phyloP scores from a whole-genome alignment of 92 coral and sea anemone genomes.

The Zoanthus sociatus region DNA sequence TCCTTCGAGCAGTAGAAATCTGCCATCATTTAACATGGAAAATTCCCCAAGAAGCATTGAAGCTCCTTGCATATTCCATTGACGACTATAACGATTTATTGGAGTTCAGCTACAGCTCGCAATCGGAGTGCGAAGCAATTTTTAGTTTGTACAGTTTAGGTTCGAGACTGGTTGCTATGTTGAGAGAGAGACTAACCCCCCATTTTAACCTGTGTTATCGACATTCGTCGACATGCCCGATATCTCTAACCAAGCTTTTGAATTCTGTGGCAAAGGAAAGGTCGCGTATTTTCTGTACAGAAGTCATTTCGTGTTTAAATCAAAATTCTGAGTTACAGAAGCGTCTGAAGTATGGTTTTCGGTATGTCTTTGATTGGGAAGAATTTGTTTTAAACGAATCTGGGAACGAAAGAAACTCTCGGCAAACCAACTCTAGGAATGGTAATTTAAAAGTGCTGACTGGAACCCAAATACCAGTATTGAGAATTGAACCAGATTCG shows the following conservation, averaged over 20 bases:
- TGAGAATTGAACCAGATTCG: slow-evolving; percentile 67
- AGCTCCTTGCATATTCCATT: slow-evolving; percentile 71
- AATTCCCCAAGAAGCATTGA: slow-evolving; percentile 62
- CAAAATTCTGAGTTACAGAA: slow-evolving; percentile 75
- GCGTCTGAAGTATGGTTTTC: slow-evolving; percentile 60
- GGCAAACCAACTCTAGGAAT: slow-evolving; percentile 39
- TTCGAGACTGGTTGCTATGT: slow-evolving; percentile 39
- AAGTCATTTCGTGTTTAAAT: slow-evolving; percentile 60
- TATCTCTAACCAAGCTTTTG: slow-evolving; percentile 76
- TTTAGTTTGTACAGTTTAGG: slow-evolving; percentile 60
- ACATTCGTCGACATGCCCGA: slow-evolving; percentile 28
- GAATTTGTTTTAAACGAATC: slow-evolving; percentile 56
- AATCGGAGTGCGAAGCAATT: slow-evolving; percentile 52
- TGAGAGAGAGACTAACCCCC: slow-evolving; percentile 34
- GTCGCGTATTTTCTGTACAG: slow-evolving; percentile 68
- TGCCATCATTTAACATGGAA: slow-evolving; percentile 69
- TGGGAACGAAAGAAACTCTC: slow-evolving; percentile 25
- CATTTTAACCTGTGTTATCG: not conserved
- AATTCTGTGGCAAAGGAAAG: slow-evolving; percentile 74
- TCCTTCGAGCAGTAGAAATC: slow-evolving; percentile 63
- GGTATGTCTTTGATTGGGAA: slow-evolving; percentile 72
- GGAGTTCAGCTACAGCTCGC: slow-evolving; percentile 67
- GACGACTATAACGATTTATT: slow-evolving; percentile 83
- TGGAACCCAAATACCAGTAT: slow-evolving; percentile 59
- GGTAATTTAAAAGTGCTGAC: slow-evolving; percentile 64